Evolutionary conservation across 2,113 vertebrate genomes (phyloP).

Genomic region (Nothoprocta pentlandii): DNA sequence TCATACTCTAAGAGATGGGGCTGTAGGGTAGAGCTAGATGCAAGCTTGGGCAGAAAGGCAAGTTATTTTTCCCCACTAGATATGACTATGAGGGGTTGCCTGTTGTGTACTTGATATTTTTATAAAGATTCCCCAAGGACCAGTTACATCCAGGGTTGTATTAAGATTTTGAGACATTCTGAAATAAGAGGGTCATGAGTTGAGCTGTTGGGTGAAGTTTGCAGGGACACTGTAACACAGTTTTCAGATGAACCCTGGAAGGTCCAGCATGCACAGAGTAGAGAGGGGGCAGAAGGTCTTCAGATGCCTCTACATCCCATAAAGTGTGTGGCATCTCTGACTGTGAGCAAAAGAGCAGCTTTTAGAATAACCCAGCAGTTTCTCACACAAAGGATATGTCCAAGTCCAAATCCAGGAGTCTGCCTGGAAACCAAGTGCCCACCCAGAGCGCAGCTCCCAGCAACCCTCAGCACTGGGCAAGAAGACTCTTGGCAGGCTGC

Average conservation of each 20-base stretch:
- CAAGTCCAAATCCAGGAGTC: neutral
- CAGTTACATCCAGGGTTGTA: neutral
- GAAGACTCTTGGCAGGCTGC: neutral
- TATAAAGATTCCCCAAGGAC: neutral
- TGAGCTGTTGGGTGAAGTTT: neutral
- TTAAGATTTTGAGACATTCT: neutral
- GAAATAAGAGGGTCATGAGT: neutral
- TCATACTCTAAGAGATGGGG: neutral
- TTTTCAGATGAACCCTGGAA: neutral
- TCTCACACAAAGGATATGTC: neutral
- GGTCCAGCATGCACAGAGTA: neutral
- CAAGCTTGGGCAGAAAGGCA: neutral
- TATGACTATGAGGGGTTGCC: neutral
- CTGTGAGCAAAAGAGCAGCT: neutral
- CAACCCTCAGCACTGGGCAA: neutral
- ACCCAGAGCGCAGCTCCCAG: neutral
- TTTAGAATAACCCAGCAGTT: neutral
- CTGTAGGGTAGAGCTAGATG: neutral
- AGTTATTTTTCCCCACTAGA: neutral
- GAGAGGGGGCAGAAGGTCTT: neutral
- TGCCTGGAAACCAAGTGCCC: neutral
- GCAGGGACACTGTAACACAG: fast-evolving
- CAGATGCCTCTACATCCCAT: neutral
- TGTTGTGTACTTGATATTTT: neutral
- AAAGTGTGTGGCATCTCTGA: neutral